Evolutionary conservation across 2,888 invertebrate species (phyloP).

Genomic region (Xestoiulus laeticollis): DNA sequence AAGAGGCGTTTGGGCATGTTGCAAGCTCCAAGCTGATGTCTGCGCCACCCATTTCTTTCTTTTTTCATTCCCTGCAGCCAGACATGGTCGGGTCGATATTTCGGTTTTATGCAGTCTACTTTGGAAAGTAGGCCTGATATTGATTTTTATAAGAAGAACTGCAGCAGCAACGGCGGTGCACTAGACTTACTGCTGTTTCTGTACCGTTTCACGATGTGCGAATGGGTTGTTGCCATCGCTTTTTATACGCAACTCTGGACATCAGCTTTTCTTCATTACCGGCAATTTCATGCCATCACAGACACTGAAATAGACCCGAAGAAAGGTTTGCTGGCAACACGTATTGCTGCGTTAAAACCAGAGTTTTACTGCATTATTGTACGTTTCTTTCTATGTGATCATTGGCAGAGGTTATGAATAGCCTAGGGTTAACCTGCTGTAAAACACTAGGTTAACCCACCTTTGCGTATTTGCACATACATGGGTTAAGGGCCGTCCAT

Average conservation of each 20-base stretch:
- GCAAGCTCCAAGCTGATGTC: background rate
- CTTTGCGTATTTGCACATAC: no score
- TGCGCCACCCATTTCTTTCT: background rate
- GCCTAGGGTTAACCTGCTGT: no score
- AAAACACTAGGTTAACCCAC: no score
- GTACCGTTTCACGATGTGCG: conserved; percentile 13
- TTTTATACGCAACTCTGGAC: conserved; percentile 1
- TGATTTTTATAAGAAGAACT: background rate
- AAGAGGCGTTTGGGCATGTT: background rate
- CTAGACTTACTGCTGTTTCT: conserved; percentile 21
- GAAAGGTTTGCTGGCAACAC: background rate
- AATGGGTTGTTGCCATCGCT: conserved; percentile 8
- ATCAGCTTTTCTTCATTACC: conserved; percentile 12
- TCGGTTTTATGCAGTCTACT: conserved; percentile 21
- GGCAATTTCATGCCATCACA: background rate
- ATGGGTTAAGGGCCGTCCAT: no score
- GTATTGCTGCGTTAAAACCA: background rate
- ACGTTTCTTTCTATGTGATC: no score
- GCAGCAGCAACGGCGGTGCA: background rate
- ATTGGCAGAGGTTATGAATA: no score
- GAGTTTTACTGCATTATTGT: background rate
- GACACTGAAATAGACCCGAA: background rate
- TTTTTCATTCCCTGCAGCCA: conserved; percentile 3
- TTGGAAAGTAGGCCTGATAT: background rate
- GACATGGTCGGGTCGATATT: conserved; percentile 15